Evolutionary conservation across 2,888 invertebrate species (phyloP).

Genomic region (Amiota communis): DNA sequence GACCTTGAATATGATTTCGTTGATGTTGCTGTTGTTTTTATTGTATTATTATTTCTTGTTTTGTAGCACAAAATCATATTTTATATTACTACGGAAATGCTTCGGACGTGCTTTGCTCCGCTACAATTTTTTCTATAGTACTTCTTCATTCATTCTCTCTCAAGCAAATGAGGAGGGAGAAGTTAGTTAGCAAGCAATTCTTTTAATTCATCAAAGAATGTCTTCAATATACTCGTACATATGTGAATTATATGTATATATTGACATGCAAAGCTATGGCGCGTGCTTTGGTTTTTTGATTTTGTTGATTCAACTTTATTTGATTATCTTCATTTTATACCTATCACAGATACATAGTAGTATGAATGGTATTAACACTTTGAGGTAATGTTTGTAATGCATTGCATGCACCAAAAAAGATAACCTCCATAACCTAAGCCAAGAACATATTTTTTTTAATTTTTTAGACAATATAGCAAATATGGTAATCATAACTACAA

Average conservation of each 20-base stretch:
- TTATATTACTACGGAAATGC: conserved; percentile 64
- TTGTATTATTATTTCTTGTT: conserved; percentile 37
- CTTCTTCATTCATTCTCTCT: conserved; percentile 6
- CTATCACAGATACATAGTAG: no score
- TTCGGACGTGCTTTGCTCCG: conserved; percentile 53
- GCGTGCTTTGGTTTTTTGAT: conserved; percentile 56
- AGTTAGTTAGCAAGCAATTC: background rate
- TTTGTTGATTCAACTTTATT: background rate
- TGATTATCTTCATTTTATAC: background rate
- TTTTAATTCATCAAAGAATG: conserved; percentile 32
- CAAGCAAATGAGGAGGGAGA: no score
- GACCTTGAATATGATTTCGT: conserved; percentile 54
- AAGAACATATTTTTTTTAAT: no score
- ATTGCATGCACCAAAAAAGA: no score
- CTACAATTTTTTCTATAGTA: conserved; percentile 2
- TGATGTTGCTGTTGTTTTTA: conserved; percentile 8
- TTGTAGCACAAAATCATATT: conserved; percentile 53
- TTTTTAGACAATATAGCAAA: no score
- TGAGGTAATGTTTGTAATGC: no score
- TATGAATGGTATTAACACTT: no score
- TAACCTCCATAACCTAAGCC: no score
- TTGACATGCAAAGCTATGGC: conserved; percentile 53
- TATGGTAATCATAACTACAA: no score
- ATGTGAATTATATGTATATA: conserved; percentile 32
- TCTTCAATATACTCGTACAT: no score